Evolutionary conservation across 2,113 vertebrate species (phyloP).

Genomic region (Sorex fumeus): DNA sequence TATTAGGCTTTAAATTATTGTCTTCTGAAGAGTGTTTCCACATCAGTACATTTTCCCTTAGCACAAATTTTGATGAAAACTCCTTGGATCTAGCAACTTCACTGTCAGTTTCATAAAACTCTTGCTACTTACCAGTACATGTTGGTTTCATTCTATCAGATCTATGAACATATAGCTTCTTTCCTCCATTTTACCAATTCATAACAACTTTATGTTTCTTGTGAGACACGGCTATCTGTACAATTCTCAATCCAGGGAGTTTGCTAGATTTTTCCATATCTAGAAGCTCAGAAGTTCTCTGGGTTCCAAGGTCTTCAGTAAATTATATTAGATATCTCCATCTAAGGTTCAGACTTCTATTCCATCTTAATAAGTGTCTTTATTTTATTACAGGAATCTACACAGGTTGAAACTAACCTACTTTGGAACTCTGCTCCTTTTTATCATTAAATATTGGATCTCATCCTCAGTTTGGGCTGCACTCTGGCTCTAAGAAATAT

Average conservation of each 20-base stretch:
- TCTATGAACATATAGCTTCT: not conserved
- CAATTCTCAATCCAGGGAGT: not conserved
- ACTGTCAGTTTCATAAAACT: not conserved
- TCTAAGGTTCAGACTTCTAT: not conserved
- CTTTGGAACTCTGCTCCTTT: not conserved
- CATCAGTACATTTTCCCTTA: not conserved
- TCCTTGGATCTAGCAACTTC: not conserved
- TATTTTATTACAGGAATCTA: not conserved
- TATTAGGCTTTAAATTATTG: not conserved
- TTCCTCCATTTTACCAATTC: not conserved
- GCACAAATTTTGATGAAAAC: not conserved
- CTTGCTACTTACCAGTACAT: not conserved
- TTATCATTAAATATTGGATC: not conserved
- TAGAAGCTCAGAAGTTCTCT: not conserved
- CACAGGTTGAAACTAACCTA: not conserved
- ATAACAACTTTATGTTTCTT: not conserved
- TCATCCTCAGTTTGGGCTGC: not conserved
- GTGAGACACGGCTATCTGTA: not conserved
- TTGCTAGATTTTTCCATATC: not conserved
- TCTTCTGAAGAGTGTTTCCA: not conserved
- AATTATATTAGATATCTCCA: not conserved
- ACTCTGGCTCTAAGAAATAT: not conserved
- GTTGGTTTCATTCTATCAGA: not conserved
- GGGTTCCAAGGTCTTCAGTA: not conserved
- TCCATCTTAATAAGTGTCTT: not conserved